Conservation (phyloP, 2,797 vertebrate genomes). For the Phrynocephalus vlangalii region DNA sequence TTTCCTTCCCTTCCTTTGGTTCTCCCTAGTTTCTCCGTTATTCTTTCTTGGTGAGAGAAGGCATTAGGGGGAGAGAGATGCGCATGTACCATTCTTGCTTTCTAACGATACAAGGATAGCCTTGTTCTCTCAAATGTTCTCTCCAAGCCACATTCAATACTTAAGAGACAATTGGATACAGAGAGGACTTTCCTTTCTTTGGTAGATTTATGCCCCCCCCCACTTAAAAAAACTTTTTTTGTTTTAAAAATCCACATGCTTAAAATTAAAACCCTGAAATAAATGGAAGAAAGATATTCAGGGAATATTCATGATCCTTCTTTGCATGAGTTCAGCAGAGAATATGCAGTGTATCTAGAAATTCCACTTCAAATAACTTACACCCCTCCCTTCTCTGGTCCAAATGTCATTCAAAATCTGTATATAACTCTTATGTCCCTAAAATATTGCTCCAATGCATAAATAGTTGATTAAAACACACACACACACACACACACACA, state of each 20-base stretch:
- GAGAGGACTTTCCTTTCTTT: slow-evolving; percentile 1
- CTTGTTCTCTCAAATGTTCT: slow-evolving; percentile 55
- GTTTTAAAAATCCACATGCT: not conserved
- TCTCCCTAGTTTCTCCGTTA: not conserved
- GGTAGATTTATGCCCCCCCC: not conserved
- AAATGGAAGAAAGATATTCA: not conserved
- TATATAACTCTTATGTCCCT: too few species aligned
- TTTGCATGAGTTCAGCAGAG: too few species aligned
- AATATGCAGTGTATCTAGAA: too few species aligned
- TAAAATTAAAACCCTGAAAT: not conserved
- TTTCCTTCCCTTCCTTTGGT: slow-evolving; percentile 28
- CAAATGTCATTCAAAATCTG: too few species aligned
- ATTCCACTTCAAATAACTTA: too few species aligned
- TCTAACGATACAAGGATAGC: slow-evolving; percentile 60
- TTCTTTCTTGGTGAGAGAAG: not conserved
- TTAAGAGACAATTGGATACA: slow-evolving; percentile 49
- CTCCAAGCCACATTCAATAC: slow-evolving; percentile 34
- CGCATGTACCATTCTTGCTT: slow-evolving; percentile 41
- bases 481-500: too few species aligned
- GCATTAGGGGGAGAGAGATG: slow-evolving; percentile 34
- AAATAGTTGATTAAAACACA: too few species aligned
- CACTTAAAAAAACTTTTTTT: not conserved
- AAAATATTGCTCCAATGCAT: too few species aligned
- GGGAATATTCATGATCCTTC: slow-evolving; percentile 18
- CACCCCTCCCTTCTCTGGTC: too few species aligned